These are phyloP conservation scores for Hyles euphorbiae DNA, from an alignment of 1,140 invertebrate species.

Conservation along the genomic window DNA sequence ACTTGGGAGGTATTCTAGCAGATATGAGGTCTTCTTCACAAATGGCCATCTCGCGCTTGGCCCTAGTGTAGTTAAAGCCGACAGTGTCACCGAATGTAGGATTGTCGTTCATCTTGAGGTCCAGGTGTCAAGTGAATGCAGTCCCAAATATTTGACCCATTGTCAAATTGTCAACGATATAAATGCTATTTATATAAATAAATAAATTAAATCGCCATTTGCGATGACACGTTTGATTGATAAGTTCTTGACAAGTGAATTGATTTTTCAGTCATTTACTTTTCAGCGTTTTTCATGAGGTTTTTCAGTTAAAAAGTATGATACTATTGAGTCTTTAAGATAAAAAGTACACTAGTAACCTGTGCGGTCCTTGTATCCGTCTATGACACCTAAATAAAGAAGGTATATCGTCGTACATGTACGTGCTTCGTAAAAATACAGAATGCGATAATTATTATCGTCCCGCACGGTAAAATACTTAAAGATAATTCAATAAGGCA, in stretches of 20 bases:
- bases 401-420: too few relatives aligned
- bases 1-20: constrained; percentile 79
- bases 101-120: constrained; percentile 74
- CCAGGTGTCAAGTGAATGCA: constrained; percentile 59
- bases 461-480: too few relatives aligned
- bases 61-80: constrained; percentile 84
- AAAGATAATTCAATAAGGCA: too few relatives aligned
- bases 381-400: too few relatives aligned
- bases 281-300: too few relatives aligned
- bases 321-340: too few relatives aligned
- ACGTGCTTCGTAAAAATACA: too few relatives aligned
- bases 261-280: too few relatives aligned
- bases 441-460: too few relatives aligned
- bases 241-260: neutral
- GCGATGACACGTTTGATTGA: neutral
- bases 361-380: too few relatives aligned
- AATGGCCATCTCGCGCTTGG: constrained; percentile 78
- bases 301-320: too few relatives aligned
- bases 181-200: neutral
- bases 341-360: too few relatives aligned
- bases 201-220: neutral
- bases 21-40: constrained; percentile 87
- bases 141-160: constrained; percentile 63
- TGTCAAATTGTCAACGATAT: neutral
- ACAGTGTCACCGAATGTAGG: constrained; percentile 83